phyloP scores from a whole-genome alignment of 2,797 vertebrate species.

The Rhinogobio ventralis region DNA sequence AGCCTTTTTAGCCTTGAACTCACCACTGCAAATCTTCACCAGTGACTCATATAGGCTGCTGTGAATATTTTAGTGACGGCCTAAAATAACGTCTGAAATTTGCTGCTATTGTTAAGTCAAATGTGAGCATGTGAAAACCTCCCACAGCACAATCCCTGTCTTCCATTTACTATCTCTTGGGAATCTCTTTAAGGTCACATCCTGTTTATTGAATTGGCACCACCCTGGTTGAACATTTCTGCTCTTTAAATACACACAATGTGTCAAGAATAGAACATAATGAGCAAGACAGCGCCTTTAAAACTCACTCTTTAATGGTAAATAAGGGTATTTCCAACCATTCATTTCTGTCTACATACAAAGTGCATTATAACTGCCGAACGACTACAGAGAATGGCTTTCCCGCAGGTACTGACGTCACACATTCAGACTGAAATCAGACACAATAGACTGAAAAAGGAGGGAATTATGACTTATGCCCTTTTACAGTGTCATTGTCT shows the following conservation, averaged over 20 bases:
- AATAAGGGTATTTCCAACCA: constrained; percentile 59
- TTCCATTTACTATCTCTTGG: constrained; percentile 16
- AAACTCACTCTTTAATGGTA: constrained; percentile 70
- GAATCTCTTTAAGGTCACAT: constrained; percentile 26
- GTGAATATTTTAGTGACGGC: background rate
- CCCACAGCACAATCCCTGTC: background rate
- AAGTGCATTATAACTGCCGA: constrained; percentile 72
- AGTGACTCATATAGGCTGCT: constrained; percentile 54
- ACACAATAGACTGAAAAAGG: constrained; percentile 6
- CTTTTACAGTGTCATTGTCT: constrained; percentile 2
- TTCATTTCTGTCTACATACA: constrained; percentile 67
- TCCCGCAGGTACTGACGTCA: constrained; percentile 10
- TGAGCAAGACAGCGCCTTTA: constrained; percentile 32
- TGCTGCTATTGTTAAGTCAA: constrained; percentile 15
- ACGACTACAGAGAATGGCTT: constrained; percentile 28
- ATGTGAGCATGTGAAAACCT: background rate
- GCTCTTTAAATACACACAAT: constrained; percentile 65
- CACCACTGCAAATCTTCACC: constrained; percentile 55
- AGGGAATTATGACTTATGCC: background rate
- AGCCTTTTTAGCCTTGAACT: constrained; percentile 62
- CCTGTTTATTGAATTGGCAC: constrained; percentile 47
- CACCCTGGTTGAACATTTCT: constrained; percentile 52
- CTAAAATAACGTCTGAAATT: constrained; percentile 63
- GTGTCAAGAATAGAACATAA: constrained; percentile 59
- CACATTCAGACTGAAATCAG: constrained; percentile 9